These are phyloP conservation scores for Falcaria lacertinaria DNA, from an alignment of 2,888 invertebrate genomes.

Conservation along the genomic window DNA sequence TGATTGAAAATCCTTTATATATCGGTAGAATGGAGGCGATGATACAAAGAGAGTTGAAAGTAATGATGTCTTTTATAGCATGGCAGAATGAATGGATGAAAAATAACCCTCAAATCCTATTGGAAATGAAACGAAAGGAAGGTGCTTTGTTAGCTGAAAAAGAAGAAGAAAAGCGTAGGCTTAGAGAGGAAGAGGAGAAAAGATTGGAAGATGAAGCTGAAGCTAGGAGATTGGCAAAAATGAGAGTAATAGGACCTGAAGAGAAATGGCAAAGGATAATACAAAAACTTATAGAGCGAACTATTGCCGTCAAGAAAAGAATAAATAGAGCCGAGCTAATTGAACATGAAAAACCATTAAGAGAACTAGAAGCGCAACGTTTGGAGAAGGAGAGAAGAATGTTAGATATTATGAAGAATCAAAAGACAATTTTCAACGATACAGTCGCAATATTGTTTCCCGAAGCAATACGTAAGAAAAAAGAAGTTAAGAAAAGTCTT, in stretches of 20 bases:
- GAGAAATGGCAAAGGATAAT: slow-evolving; percentile 83
- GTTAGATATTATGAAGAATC: slow-evolving; percentile 76
- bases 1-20: slow-evolving; percentile 62
- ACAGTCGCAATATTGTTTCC: slow-evolving; percentile 82
- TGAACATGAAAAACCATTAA: slow-evolving; percentile 80
- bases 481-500: slow-evolving; percentile 59
- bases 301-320: slow-evolving; percentile 82
- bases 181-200: slow-evolving; percentile 64
- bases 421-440: slow-evolving; percentile 82
- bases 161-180: slow-evolving; percentile 57
- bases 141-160: slow-evolving; percentile 61
- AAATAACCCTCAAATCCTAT: slow-evolving; percentile 53
- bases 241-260: slow-evolving; percentile 62
- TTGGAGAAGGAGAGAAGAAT: slow-evolving; percentile 79
- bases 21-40: slow-evolving; percentile 59
- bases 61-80: slow-evolving; percentile 67
- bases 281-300: slow-evolving; percentile 81
- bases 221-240: slow-evolving; percentile 59
- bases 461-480: slow-evolving; percentile 75
- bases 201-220: slow-evolving; percentile 73
- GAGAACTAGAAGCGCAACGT: slow-evolving; percentile 79
- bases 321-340: slow-evolving; percentile 80
- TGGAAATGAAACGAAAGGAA: slow-evolving; percentile 63
- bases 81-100: slow-evolving; percentile 83
- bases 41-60: slow-evolving; percentile 73